Evolutionary conservation across 2,797 vertebrate genomes (phyloP), one percentile per base, ranked within the genome.

Genomic region (Adelosebastes latens): DNA sequence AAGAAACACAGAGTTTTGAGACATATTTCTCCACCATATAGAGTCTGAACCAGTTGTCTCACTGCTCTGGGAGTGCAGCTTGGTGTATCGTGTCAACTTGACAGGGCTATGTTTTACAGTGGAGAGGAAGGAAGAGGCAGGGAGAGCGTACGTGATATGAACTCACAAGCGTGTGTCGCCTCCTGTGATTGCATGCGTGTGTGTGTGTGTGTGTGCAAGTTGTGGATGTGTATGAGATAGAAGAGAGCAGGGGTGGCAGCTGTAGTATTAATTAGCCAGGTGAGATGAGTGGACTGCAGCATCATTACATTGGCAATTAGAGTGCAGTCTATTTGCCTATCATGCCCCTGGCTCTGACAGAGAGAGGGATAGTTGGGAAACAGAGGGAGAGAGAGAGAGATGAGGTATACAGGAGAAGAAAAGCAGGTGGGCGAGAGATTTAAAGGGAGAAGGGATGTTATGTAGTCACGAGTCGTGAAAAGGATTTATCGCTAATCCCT

Each of bases 221-320:
- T 46, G 42, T 60, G 42, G 18, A 8, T 8, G 36, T 20, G 22
- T 10, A 42, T 67, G 55, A 25, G 64, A 72, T 58, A 63, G 72
- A 71, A 4, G 65, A 49, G 78, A 68, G 59, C 76, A 70, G 39
- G 29, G 76, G 80, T 73, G 60, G 71, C 87, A 77, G 87, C 87
- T 86, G 77, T 55, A 87, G 80, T 88, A 85, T 92, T 90, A 90
- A 92, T 92, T 84, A 91, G 82, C 79, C 91, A 91, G 91, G 90
- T 93, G 90, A 90, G 85, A 90, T 82, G 85, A 91, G 80, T 80
- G 81, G 88, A 86, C 83, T 80, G 76, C 84, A 78, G 81, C 76
- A 79, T 87, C 88, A 91, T 92, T 88, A 88, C 83, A 82, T 64
- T 65, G 76, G 84, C 77, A 88, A 89, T 92, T 90, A 89, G 81